Conservation (phyloP, 2,113 vertebrate genomes). For the Sinocyclocheilus anophthalmus region DNA sequence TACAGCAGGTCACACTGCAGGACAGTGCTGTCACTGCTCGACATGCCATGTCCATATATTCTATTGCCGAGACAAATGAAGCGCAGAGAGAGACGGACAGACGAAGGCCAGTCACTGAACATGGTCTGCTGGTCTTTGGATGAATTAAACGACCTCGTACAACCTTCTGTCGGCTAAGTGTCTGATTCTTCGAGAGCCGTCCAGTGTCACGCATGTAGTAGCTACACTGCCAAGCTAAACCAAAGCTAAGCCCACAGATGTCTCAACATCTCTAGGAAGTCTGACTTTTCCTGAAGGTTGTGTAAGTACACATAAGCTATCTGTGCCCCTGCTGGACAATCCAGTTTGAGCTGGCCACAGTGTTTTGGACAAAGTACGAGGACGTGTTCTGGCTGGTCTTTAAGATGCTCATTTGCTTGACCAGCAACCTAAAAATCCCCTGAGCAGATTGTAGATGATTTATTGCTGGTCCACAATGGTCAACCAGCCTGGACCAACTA, state of each 20-base stretch:
- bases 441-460: neutral
- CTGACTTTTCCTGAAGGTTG: conserved; percentile 9
- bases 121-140: neutral
- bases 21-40: conserved; percentile 4
- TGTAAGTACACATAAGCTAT: conserved; percentile 8
- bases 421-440: neutral
- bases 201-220: neutral
- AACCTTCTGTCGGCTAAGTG: neutral
- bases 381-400: neutral
- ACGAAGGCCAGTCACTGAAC: neutral
- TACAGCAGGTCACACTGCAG: neutral
- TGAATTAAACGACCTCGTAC: neutral
- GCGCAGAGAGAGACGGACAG: neutral
- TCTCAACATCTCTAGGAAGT: neutral
- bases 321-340: neutral
- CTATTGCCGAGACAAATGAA: neutral
- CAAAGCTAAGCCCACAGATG: neutral
- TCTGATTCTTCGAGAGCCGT: neutral
- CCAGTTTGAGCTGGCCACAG: neutral
- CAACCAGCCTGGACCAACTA: neutral
- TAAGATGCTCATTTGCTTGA: neutral
- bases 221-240: neutral
- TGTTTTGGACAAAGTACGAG: neutral
- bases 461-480: neutral
- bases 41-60: neutral